Evolutionary conservation across 2,797 vertebrate species (phyloP).

Genomic region (Acestrorhynchus altus): DNA sequence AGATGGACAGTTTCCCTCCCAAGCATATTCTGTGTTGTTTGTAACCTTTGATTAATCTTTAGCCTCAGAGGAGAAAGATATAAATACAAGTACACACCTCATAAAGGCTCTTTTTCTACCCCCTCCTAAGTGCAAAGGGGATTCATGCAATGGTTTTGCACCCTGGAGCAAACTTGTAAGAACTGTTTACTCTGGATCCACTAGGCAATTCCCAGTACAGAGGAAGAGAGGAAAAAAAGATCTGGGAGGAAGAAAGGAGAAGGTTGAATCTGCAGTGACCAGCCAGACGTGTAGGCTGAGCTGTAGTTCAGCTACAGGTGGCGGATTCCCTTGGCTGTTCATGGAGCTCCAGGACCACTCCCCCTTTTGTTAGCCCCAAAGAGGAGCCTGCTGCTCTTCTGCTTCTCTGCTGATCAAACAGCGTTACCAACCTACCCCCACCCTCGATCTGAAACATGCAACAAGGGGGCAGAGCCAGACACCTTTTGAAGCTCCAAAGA

Average conservation of each 20-base stretch:
- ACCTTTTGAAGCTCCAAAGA: slow-evolving; percentile 47
- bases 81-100: slow-evolving; percentile 47
- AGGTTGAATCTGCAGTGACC: slow-evolving; percentile 10
- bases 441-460: slow-evolving; percentile 34
- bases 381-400: slow-evolving; percentile 55
- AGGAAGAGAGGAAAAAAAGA: background rate
- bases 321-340: slow-evolving; percentile 1
- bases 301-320: slow-evolving; percentile 30
- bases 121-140: slow-evolving; percentile 49
- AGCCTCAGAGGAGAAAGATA: slow-evolving; percentile 42
- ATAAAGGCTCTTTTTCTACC: slow-evolving; percentile 22
- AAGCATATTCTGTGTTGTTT: slow-evolving; percentile 60
- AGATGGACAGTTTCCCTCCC: slow-evolving; percentile 63
- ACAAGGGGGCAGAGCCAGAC: slow-evolving; percentile 38
- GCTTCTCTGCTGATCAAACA: slow-evolving; percentile 20
- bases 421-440: slow-evolving; percentile 32
- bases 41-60: slow-evolving; percentile 59
- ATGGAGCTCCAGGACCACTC: slow-evolving; percentile 27
- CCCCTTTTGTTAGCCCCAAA: slow-evolving; percentile 51
- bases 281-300: slow-evolving; percentile 34
- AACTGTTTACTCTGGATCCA: slow-evolving; percentile 64
- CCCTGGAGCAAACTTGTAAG: slow-evolving; percentile 64
- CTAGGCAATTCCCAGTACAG: slow-evolving; percentile 43
- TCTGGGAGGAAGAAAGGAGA: slow-evolving; percentile 9
- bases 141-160: slow-evolving; percentile 66